These are phyloP conservation scores for Cirrhinus molitorella DNA, from an alignment of 2,797 vertebrate species.

Conservation along the genomic window DNA sequence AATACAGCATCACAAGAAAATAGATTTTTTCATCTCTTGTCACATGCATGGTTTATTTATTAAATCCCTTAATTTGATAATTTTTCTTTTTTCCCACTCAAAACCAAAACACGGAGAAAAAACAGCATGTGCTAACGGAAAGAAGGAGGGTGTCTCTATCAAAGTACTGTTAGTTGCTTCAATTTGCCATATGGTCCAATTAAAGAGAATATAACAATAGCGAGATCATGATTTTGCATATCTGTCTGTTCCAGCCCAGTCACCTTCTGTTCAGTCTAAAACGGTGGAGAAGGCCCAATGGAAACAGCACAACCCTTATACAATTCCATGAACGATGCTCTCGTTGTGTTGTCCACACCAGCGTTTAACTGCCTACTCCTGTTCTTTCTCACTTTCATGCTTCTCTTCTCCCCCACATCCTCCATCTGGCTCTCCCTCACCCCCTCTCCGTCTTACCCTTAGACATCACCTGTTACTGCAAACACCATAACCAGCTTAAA, in stretches of 20 bases:
- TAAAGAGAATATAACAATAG: constrained; percentile 60
- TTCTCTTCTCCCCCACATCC: background rate
- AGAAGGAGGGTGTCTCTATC: constrained; percentile 49
- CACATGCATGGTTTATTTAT: constrained; percentile 29
- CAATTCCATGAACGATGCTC: background rate
- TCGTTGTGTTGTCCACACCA: constrained; percentile 65
- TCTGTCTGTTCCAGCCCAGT: constrained; percentile 45
- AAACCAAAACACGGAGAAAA: background rate
- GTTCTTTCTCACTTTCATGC: constrained; percentile 20
- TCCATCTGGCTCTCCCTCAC: constrained; percentile 34
- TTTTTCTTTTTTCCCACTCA: constrained; percentile 15
- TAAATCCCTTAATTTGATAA: constrained; percentile 33
- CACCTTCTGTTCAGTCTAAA: constrained; percentile 58
- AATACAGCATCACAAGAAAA: background rate
- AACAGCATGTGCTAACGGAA: constrained; percentile 9
- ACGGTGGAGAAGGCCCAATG: constrained; percentile 7
- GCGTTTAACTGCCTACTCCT: constrained; percentile 44
- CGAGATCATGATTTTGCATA: constrained; percentile 54
- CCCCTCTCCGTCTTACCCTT: constrained; percentile 46
- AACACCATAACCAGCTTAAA: constrained; percentile 72
- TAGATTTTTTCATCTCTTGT: constrained; percentile 14
- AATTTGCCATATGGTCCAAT: constrained; percentile 61
- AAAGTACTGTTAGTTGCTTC: constrained; percentile 54
- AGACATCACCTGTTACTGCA: constrained; percentile 67
- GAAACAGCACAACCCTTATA: constrained; percentile 19